Percentiles rank a stretch among this genome's conserved stretches.
Evolutionary conservation across 2,113 vertebrate genomes (phyloP).

Genomic region (Caranx melampygus): DNA sequence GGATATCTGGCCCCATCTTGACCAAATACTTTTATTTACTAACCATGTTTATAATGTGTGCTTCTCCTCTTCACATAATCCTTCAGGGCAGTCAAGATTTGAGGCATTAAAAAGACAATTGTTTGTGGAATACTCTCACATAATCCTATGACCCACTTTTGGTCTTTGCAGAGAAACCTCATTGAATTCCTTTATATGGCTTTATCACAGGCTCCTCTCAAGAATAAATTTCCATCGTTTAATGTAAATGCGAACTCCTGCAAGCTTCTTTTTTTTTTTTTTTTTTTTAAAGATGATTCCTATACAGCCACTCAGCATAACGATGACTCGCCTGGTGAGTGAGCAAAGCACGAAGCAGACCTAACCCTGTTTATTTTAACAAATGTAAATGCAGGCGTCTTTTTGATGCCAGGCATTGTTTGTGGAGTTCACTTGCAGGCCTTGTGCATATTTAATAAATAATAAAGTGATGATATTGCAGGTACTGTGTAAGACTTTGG

Average conservation of each 20-base stretch:
- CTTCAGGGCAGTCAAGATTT: conserved; percentile 52
- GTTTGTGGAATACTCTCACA: conserved; percentile 66
- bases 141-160: conserved; percentile 76
- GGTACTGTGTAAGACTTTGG: conserved; percentile 18
- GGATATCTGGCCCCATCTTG: conserved; percentile 3
- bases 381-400: conserved; percentile 48
- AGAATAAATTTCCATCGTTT: conserved; percentile 68
- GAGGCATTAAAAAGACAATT: conserved; percentile 61
- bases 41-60: conserved; percentile 19
- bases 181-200: conserved; percentile 51
- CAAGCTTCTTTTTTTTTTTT: not conserved
- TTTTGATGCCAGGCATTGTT: conserved; percentile 41
- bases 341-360: conserved; percentile 37
- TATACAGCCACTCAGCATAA: conserved; percentile 33
- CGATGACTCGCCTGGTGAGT: conserved; percentile 46
- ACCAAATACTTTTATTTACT: conserved; percentile 24
- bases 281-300: conserved; percentile 20
- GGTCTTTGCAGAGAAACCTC: conserved; percentile 34
- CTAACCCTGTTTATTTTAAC: conserved; percentile 47
- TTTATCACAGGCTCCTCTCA: conserved; percentile 44
- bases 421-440: conserved; percentile 25
- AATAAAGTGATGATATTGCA: conserved; percentile 43
- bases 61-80: conserved; percentile 45
- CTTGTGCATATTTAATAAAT: conserved; percentile 23
- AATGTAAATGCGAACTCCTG: conserved; percentile 54